phyloP scores from a whole-genome alignment of 2,797 vertebrate genomes.

The Acestrorhynchus altus region DNA sequence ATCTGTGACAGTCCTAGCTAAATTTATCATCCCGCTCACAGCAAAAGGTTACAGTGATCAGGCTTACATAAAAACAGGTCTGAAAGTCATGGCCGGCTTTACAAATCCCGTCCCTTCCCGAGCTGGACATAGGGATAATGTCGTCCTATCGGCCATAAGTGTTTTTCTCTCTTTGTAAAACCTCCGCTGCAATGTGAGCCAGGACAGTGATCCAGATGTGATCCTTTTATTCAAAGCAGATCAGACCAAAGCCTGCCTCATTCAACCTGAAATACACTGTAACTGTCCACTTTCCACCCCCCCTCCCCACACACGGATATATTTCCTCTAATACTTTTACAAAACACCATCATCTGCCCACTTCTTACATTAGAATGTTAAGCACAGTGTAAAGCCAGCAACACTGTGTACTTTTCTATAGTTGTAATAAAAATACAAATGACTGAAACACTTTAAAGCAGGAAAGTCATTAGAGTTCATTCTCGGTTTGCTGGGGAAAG shows the following conservation, averaged over 20 bases:
- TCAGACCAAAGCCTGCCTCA: not conserved
- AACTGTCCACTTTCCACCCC: conserved; percentile 7
- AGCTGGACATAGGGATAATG: not conserved
- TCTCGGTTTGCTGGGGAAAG: too few species aligned
- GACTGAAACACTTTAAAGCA: too few species aligned
- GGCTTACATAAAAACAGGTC: conserved; percentile 4
- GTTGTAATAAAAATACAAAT: not conserved
- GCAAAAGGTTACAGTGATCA: not conserved
- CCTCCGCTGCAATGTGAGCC: not conserved
- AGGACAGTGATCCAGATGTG: conserved; percentile 15
- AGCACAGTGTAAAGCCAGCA: not conserved
- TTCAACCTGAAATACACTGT: not conserved
- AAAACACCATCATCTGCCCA: conserved; percentile 9
- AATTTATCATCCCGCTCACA: not conserved
- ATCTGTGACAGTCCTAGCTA: not conserved
- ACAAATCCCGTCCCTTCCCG: not conserved
- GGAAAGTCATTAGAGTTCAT: too few species aligned
- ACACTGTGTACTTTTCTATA: not conserved
- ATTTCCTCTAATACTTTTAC: conserved; percentile 14
- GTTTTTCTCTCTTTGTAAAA: conserved; percentile 24
- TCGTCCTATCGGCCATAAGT: not conserved
- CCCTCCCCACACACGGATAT: not conserved
- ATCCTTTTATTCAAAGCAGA: conserved; percentile 20
- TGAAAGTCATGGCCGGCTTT: not conserved
- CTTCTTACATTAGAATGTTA: not conserved